phyloP scores from a whole-genome alignment of 2,797 vertebrate genomes.

The Tinamus major region DNA sequence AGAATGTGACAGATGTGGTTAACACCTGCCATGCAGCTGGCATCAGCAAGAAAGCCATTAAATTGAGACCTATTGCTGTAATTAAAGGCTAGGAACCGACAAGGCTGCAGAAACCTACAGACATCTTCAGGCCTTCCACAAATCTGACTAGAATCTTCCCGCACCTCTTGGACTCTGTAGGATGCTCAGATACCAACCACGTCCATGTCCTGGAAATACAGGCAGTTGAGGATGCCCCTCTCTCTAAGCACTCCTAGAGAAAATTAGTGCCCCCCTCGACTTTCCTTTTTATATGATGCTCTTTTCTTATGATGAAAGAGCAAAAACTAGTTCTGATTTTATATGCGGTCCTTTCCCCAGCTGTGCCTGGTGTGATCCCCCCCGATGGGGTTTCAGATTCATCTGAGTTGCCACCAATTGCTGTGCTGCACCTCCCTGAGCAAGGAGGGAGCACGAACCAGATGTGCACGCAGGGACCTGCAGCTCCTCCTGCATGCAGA shows the following conservation, averaged over 20 bases:
- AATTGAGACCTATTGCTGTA: constrained; percentile 95
- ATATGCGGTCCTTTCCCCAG: neutral
- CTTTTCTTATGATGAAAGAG: neutral
- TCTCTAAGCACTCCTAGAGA: constrained; percentile 3
- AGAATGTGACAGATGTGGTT: constrained; percentile 97
- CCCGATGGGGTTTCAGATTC: neutral
- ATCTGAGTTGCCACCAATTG: neutral
- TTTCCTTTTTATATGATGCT: neutral
- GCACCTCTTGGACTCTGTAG: neutral
- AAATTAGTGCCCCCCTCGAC: neutral
- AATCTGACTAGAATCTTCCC: constrained; percentile 34
- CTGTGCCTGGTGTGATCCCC: neutral
- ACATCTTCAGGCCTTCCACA: constrained; percentile 2
- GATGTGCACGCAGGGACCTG: constrained; percentile 8
- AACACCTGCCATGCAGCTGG: constrained; percentile 96
- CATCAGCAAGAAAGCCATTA: constrained; percentile 98
- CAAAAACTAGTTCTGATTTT: neutral
- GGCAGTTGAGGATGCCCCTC: neutral
- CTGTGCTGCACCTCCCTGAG: constrained; percentile 21
- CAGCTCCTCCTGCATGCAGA: neutral
- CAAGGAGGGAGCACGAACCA: neutral
- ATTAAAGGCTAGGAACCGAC: constrained; percentile 89
- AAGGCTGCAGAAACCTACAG: fast-evolving
- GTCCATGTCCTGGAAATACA: neutral
- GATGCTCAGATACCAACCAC: neutral